Evolutionary conservation across 1,140 invertebrate genomes (phyloP), one percentile per base, ranked within the genome.

Genomic region (Anoplolepis gracilipes): DNA sequence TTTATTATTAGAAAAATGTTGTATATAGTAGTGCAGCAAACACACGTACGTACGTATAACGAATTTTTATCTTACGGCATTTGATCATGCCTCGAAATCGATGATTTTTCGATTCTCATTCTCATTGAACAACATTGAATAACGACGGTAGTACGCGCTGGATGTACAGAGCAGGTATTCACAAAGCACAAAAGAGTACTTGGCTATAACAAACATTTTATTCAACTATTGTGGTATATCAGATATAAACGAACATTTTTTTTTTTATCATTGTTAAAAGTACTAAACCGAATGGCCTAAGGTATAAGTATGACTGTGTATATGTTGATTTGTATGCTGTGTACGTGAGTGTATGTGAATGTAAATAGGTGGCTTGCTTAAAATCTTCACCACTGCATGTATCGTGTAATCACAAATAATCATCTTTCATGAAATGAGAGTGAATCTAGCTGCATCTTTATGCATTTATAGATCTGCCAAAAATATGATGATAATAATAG

Each of bases 151-250:
- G 0, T 82, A 70, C 73, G 46, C 72, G 69, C 72, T 90, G 88
- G 88, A 88, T 87, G 64, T 73, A 88, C 84, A 92, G 65, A 81
- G 78, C 78, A 81, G 90, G 90, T 93, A 93, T 92, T 92, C 90
- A 93, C 91, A 93, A 87, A 92, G 90, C 90, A 92, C 91, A 92
- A 92, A n/a, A 93, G 78, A 91, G 85, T 92, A 91, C 86, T 93
- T 93, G 92, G 92, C 92, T 93, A 93, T 93, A 93, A 93, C 92
- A 93, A 93, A 93, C 88, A 92, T 91, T 93, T 93, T 93, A 93
- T 93, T 93, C 89, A 93, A 92, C 91, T 93, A 93, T 92, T 90
- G 88, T 90, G 72, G 87, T 89, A 93, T 93, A 93, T 93, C 92
- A 92, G 91, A 92, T 93, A 93, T 93, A 93, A 93, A 93, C 92